Conservation (phyloP, 2,888 invertebrate genomes). For the Osmoderma eremita region DNA sequence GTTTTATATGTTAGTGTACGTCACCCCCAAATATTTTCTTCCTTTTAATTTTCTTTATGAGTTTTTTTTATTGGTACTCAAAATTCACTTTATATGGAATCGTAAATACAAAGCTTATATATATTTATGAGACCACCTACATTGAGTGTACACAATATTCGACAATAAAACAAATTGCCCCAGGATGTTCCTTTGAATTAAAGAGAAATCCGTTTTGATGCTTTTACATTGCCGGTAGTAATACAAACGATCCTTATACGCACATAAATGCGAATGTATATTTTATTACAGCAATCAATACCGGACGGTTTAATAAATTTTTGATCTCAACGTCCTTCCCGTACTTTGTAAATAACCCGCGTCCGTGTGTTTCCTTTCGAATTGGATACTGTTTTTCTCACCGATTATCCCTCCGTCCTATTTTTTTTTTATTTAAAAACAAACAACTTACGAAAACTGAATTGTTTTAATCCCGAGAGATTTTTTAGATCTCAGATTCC, state of each 20-base stretch:
- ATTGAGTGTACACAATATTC: conserved; percentile 6
- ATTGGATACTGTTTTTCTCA: conserved; percentile 6
- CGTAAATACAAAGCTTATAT: conserved; percentile 7
- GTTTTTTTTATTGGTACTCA: no score
- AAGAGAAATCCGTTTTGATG: conserved; percentile 9
- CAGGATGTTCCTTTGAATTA: conserved; percentile 3
- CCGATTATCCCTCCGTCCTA: conserved; percentile 11
- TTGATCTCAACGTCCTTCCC: not conserved
- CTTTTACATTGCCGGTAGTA: not conserved
- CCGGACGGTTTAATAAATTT: conserved; percentile 4
- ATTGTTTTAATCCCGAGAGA: conserved; percentile 39
- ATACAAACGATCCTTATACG: not conserved
- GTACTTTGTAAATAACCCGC: not conserved
- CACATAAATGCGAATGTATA: not conserved
- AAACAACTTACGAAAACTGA: conserved; percentile 10
- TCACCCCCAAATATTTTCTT: no score
- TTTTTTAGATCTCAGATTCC: conserved; percentile 36
- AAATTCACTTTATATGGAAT: no score
- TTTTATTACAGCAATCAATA: conserved; percentile 3
- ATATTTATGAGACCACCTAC: not conserved
- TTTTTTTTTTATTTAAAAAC: conserved; percentile 25
- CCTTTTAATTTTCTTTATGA: no score
- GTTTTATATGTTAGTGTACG: no score
- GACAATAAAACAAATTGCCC: conserved; percentile 7
- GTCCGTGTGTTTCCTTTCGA: not conserved